phyloP scores from a whole-genome alignment of 1,140 invertebrate genomes.

The Camponotus floridanus region DNA sequence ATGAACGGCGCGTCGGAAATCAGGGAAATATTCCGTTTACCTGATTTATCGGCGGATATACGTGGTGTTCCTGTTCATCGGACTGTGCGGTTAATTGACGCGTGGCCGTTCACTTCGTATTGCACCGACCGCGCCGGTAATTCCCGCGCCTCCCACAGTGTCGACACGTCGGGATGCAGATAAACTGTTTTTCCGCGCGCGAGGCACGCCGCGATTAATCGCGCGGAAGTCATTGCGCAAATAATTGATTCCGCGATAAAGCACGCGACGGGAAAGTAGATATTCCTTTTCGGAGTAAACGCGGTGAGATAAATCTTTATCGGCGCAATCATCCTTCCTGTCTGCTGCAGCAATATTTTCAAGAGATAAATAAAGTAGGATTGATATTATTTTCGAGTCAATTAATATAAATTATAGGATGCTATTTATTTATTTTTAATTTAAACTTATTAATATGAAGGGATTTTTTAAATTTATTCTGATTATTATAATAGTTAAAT shows the following conservation, averaged over 20 bases:
- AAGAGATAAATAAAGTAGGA: background rate
- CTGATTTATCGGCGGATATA: constrained; percentile 70
- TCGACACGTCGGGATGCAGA: constrained; percentile 25
- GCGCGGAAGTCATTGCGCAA: constrained; percentile 44
- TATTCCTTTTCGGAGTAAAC: constrained; percentile 11
- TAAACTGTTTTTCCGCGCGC: constrained; percentile 52
- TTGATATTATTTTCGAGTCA: background rate
- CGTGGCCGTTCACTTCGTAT: constrained; percentile 46
- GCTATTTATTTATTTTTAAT: constrained; percentile 7
- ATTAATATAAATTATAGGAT: background rate
- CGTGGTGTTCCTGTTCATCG: constrained; percentile 53
- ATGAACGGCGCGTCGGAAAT: constrained; percentile 71
- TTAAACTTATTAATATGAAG: too few relatives aligned
- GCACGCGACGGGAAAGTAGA: background rate
- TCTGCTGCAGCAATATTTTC: background rate
- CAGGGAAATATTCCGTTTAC: constrained; percentile 66
- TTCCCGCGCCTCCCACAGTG: constrained; percentile 27
- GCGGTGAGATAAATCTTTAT: constrained; percentile 9
- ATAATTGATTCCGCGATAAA: constrained; percentile 41
- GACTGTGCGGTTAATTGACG: constrained; percentile 61
- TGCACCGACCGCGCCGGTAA: constrained; percentile 26
- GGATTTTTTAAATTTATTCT: background rate
- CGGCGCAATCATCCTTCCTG: background rate
- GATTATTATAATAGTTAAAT: background rate
- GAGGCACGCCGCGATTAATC: constrained; percentile 48